A percentile compares a stretch with the other conserved stretches of the same genome.
Conservation (phyloP, 2,888 invertebrate species). For the Alloscopus bannaensis region DNA sequence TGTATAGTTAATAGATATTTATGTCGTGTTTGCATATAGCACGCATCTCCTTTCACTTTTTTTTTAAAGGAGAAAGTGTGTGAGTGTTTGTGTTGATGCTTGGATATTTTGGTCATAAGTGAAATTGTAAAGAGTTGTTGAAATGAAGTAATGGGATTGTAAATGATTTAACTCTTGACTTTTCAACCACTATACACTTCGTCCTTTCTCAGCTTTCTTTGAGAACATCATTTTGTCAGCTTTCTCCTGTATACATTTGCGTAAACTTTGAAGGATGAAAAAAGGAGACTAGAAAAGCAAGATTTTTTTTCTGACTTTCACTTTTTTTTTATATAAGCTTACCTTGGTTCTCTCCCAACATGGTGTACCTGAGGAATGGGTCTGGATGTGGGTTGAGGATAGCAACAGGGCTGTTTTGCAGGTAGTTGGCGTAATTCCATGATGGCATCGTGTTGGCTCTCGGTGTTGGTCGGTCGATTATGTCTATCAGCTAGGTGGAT, state of each 20-base stretch:
- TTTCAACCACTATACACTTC: conserved; percentile 1
- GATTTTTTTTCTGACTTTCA: conserved; percentile 15
- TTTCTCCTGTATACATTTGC: no score
- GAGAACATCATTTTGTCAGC: not conserved
- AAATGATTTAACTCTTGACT: conserved; percentile 57
- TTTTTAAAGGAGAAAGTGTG: not conserved
- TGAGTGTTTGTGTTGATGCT: conserved; percentile 29
- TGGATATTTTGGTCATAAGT: conserved; percentile 31
- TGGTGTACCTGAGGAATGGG: conserved; percentile 66
- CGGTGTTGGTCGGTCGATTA: conserved; percentile 71
- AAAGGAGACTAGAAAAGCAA: not conserved
- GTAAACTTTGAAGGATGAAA: no score
- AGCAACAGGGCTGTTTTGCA: conserved; percentile 70
- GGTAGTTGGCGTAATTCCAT: conserved; percentile 70
- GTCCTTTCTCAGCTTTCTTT: not conserved
- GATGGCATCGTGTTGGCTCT: conserved; percentile 68
- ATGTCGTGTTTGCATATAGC: not conserved
- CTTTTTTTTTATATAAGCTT: conserved; percentile 48
- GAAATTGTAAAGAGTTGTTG: conserved; percentile 55
- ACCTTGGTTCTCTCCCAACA: conserved; percentile 70
- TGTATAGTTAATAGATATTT: no score
- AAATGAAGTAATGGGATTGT: conserved; percentile 62
- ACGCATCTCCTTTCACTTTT: not conserved
- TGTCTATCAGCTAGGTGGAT: conserved; percentile 69
- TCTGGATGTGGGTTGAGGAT: conserved; percentile 69